Evolutionary conservation across 1,140 invertebrate genomes (phyloP).

Genomic region (Xylocopa sonorina): DNA sequence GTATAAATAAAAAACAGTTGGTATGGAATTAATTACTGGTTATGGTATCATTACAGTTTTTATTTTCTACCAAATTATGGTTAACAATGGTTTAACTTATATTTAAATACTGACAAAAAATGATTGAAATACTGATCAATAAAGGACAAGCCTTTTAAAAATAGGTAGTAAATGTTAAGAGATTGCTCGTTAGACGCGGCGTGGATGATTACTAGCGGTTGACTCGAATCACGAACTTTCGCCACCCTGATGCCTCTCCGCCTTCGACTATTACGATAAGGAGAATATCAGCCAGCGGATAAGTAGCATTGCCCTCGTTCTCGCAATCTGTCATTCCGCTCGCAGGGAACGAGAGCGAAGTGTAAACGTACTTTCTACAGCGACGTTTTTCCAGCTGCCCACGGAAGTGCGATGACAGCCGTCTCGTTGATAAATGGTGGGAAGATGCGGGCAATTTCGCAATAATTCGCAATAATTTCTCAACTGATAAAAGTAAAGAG

Average conservation of each 20-base stretch:
- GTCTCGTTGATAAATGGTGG: slow-evolving; percentile 46
- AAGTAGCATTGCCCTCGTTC: slow-evolving; percentile 49
- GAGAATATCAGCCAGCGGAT: slow-evolving; percentile 51
- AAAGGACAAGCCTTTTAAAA: neutral
- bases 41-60: too few relatives aligned
- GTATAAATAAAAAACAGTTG: too few relatives aligned
- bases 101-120: too few relatives aligned
- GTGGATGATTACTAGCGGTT: slow-evolving; percentile 28
- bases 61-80: too few relatives aligned
- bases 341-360: slow-evolving; percentile 55
- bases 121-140: too few relatives aligned
- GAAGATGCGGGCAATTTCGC: neutral
- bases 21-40: too few relatives aligned
- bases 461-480: too few relatives aligned
- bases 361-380: slow-evolving; percentile 58
- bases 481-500: too few relatives aligned
- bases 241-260: neutral
- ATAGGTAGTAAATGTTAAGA: too few relatives aligned
- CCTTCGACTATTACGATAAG: slow-evolving; percentile 54
- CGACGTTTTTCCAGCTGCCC: slow-evolving; percentile 39
- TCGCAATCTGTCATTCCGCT: slow-evolving; percentile 59
- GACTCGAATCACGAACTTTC: slow-evolving; percentile 44
- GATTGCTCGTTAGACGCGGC: too few relatives aligned
- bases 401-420: slow-evolving; percentile 62
- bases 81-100: too few relatives aligned